A percentile compares a stretch with the other conserved stretches of the same genome.
These are phyloP conservation scores for Halcyon leucocephala DNA, from an alignment of 2,797 vertebrate genomes.

Conservation along the genomic window DNA sequence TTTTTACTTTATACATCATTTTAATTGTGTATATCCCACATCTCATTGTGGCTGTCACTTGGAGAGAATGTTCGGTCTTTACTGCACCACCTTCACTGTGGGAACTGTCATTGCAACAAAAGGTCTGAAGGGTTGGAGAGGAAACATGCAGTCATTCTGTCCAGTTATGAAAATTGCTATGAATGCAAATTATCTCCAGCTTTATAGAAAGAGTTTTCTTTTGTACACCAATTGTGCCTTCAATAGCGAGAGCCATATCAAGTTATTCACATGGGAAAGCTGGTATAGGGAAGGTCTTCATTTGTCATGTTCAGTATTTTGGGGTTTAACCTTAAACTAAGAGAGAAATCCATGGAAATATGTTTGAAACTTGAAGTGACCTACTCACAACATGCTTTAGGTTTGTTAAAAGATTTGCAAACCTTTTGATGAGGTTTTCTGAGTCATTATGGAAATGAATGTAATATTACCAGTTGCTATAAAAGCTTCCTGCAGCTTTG, in stretches of 20 bases:
- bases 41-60: not conserved
- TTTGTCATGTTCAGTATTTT: not conserved
- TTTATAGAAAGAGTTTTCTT: not conserved
- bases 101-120: slow-evolving; percentile 50
- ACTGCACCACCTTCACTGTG: not conserved
- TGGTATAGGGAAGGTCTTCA: not conserved
- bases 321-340: not conserved
- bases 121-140: not conserved
- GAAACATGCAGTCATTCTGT: not conserved
- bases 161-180: slow-evolving; percentile 34
- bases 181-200: slow-evolving; percentile 30
- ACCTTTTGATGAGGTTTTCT: not conserved
- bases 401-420: slow-evolving; percentile 2
- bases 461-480: not conserved
- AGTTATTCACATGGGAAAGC: not conserved
- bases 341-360: not conserved
- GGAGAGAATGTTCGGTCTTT: not conserved
- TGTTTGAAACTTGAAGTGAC: not conserved
- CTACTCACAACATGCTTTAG: not conserved
- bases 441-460: not conserved
- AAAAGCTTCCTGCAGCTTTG: slow-evolving; percentile 27
- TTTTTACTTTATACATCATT: not conserved
- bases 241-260: not conserved
- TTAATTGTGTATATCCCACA: not conserved
- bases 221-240: not conserved